Percentiles rank a stretch among this genome's conserved stretches.
These are phyloP conservation scores for Oithona nana DNA, from an alignment of 2,888 invertebrate genomes.

Conservation along the genomic window DNA sequence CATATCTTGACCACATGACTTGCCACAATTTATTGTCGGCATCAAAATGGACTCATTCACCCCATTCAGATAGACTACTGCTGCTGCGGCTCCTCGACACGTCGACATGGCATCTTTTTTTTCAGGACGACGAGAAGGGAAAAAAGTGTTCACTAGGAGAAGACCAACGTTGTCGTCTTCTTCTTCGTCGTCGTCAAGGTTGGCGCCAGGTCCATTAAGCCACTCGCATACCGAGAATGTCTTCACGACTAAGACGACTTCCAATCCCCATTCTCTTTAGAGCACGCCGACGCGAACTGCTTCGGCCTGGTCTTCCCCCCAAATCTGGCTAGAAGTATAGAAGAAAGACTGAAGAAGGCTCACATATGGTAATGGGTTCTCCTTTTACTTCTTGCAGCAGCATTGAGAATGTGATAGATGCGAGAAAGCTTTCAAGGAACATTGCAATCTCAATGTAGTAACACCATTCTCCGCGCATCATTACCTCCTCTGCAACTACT, in stretches of 20 bases:
- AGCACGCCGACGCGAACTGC: background rate
- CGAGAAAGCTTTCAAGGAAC: background rate
- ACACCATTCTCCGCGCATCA: background rate
- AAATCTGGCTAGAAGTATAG: too few species aligned
- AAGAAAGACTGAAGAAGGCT: background rate
- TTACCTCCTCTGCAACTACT: too few species aligned
- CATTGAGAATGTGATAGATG: background rate
- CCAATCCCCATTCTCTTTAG: background rate
- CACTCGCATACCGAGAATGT: background rate
- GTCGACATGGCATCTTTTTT: too few species aligned
- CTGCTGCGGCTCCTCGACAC: too few species aligned
- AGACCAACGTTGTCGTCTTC: too few species aligned
- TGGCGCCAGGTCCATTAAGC: background rate
- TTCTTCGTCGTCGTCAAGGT: background rate
- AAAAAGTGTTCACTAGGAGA: too few species aligned
- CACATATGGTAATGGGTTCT: background rate
- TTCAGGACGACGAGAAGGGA: too few species aligned
- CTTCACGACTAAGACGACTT: background rate
- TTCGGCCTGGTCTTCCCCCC: too few species aligned
- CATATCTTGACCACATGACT: background rate
- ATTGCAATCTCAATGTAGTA: background rate
- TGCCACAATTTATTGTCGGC: background rate
- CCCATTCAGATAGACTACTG: too few species aligned
- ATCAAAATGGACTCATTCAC: too few species aligned
- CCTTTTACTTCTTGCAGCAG: background rate